Evolutionary conservation across 2,888 invertebrate genomes (phyloP).

Genomic region (Eristalinus sepulchralis): DNA sequence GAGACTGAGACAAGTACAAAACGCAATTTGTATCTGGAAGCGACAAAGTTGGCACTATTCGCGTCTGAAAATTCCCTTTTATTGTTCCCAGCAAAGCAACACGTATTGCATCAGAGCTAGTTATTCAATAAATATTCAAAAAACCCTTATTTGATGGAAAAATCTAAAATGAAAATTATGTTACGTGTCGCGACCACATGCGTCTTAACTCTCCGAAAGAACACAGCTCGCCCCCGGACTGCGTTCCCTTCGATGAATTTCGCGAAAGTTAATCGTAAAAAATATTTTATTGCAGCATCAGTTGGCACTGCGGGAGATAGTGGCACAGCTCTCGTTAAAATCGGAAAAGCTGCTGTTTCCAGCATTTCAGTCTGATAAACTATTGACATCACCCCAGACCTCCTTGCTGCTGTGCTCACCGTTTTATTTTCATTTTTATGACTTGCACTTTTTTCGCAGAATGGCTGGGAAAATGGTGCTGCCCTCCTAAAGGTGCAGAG

Average conservation of each 20-base stretch:
- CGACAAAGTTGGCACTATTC: too few species aligned
- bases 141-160: too few species aligned
- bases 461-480: too few species aligned
- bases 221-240: not conserved
- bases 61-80: too few species aligned
- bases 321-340: conserved; percentile 31
- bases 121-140: too few species aligned
- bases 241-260: not conserved
- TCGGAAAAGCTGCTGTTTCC: conserved; percentile 25
- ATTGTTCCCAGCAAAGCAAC: too few species aligned
- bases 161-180: too few species aligned
- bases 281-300: conserved; percentile 42
- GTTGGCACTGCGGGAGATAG: not conserved
- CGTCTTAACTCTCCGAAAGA: not conserved
- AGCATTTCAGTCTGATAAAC: not conserved
- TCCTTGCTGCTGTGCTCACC: not conserved
- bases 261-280: conserved; percentile 47
- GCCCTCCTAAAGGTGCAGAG: not conserved
- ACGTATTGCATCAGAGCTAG: too few species aligned
- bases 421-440: not conserved
- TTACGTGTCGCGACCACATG: not conserved
- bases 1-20: too few species aligned
- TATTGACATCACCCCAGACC: too few species aligned
- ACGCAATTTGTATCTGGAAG: too few species aligned
- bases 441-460: not conserved